phyloP scores from a whole-genome alignment of 2,797 vertebrate species.

The Mormyrops attenuatus region DNA sequence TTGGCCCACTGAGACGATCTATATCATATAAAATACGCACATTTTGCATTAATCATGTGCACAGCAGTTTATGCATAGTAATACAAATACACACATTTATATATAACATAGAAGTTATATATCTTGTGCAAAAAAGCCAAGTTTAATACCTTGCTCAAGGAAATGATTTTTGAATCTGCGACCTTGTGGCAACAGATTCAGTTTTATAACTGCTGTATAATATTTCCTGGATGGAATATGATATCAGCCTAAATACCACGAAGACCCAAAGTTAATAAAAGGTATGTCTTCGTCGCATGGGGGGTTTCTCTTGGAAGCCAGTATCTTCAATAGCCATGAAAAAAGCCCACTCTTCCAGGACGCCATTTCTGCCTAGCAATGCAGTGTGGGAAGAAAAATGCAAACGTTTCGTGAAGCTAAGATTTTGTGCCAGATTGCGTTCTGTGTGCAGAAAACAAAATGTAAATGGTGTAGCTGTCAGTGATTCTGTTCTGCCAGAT shows the following conservation, averaged over 20 bases:
- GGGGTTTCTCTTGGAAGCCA: background rate
- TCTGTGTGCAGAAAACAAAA: background rate
- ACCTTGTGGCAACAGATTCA: background rate
- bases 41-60: conserved; percentile 1
- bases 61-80: background rate
- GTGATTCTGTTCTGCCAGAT: conserved; percentile 4
- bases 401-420: background rate
- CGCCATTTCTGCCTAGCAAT: background rate
- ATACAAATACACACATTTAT: background rate
- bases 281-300: background rate
- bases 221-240: background rate
- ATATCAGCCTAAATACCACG: background rate
- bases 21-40: background rate
- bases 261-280: background rate
- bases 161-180: background rate
- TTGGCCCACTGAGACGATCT: background rate
- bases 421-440: background rate
- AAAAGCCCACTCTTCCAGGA: background rate
- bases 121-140: background rate
- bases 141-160: background rate
- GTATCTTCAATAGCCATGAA: background rate
- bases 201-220: background rate
- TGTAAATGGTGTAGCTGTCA: background rate
- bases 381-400: background rate
- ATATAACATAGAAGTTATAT: background rate